Evolutionary conservation across 1,140 invertebrate genomes (phyloP).

Genomic region (Philopotamus ludificatus): DNA sequence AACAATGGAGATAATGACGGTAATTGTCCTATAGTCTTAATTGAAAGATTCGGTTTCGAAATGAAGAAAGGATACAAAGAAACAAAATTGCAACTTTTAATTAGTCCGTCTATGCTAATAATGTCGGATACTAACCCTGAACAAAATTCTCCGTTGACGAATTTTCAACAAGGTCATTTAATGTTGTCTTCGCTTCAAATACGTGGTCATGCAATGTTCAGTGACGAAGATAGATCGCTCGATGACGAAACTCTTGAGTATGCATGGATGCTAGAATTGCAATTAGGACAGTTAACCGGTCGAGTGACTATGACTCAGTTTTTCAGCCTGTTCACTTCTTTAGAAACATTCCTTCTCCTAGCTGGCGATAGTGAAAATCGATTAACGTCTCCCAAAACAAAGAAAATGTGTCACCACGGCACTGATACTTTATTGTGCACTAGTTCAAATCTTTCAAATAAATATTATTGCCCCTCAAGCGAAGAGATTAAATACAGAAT

Average conservation of each 20-base stretch:
- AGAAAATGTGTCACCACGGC: conserved; percentile 84
- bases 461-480: conserved; percentile 77
- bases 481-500: conserved; percentile 95
- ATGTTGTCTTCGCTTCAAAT: conserved; percentile 87
- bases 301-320: conserved; percentile 78
- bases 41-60: conserved; percentile 93
- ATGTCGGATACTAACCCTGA: conserved; percentile 69
- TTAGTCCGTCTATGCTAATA: conserved; percentile 87
- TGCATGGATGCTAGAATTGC: conserved; percentile 87
- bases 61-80: conserved; percentile 92
- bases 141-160: conserved; percentile 62
- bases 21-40: conserved; percentile 84
- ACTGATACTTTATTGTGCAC: conserved; percentile 73
- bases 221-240: conserved; percentile 81
- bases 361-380: conserved; percentile 87
- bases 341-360: conserved; percentile 87
- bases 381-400: conserved; percentile 73
- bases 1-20: conserved; percentile 84
- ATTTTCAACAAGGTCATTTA: conserved; percentile 85
- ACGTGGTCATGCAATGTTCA: conserved; percentile 96
- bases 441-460: conserved; percentile 68
- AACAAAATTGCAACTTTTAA: conserved; percentile 85
- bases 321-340: conserved; percentile 79
- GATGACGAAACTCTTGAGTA: conserved; percentile 96
- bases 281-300: conserved; percentile 78